These are phyloP conservation scores for Eurois occulta DNA, from an alignment of 2,888 invertebrate genomes.

Conservation along the genomic window DNA sequence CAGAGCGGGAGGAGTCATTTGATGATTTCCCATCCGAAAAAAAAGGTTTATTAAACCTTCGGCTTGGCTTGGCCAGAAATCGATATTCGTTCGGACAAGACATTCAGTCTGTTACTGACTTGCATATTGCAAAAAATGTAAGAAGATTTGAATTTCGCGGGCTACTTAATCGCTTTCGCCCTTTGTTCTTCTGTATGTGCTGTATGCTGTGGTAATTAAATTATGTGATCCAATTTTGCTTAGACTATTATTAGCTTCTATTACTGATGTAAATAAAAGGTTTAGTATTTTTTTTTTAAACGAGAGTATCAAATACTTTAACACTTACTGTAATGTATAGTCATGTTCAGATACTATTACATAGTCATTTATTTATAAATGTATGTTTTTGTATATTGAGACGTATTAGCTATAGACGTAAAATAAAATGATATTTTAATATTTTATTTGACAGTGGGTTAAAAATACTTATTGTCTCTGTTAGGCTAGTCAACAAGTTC, in stretches of 20 bases:
- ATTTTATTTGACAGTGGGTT: slow-evolving; percentile 21
- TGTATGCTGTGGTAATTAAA: slow-evolving; percentile 22
- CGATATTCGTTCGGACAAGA: background rate
- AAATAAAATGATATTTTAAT: background rate
- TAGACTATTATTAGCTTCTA: background rate
- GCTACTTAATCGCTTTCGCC: background rate
- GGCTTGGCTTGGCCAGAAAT: background rate
- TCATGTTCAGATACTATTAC: background rate
- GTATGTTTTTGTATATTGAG: background rate
- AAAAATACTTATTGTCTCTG: background rate
- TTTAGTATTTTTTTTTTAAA: background rate
- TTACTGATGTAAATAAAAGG: slow-evolving; percentile 1
- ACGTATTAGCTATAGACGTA: slow-evolving; percentile 1
- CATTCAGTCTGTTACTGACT: background rate
- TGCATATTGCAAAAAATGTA: background rate
- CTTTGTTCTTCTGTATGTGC: background rate
- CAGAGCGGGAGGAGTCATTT: no score
- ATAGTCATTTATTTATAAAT: background rate
- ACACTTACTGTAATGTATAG: background rate
- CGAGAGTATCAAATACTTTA: background rate
- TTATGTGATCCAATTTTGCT: background rate
- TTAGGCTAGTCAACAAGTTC: no score
- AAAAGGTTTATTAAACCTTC: background rate
- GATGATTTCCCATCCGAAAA: no score
- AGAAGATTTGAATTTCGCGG: background rate